phyloP scores from a whole-genome alignment of 2,113 vertebrate species.

The Pteropus alecto region DNA sequence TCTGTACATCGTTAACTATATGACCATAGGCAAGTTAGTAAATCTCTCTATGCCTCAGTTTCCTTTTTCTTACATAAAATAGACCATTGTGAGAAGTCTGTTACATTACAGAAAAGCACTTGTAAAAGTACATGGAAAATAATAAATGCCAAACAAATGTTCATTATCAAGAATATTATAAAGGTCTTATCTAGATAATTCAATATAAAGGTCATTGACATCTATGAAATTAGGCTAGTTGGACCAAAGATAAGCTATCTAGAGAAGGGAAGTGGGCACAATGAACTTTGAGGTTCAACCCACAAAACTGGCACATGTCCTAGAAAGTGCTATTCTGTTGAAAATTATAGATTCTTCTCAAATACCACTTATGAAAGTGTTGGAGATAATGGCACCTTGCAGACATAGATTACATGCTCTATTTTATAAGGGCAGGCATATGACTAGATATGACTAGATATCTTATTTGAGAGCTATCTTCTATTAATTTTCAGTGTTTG shows the following conservation, averaged over 20 bases:
- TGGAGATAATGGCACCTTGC: not conserved
- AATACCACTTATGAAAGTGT: not conserved
- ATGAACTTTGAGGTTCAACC: not conserved
- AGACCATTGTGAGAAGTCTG: not conserved
- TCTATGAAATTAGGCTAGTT: not conserved
- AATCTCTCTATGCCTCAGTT: not conserved
- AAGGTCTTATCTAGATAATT: not conserved
- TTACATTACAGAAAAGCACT: not conserved
- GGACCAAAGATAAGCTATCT: not conserved
- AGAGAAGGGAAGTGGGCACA: not conserved
- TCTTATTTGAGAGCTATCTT: not conserved
- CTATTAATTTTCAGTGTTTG: not conserved
- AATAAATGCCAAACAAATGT: not conserved
- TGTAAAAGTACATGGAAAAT: not conserved
- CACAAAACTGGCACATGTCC: not conserved
- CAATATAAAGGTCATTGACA: not conserved
- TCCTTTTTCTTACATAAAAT: constrained; percentile 13
- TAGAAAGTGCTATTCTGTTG: not conserved
- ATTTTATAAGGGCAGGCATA: not conserved
- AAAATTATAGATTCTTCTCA: not conserved
- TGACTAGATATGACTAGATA: not conserved
- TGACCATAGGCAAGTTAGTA: not conserved
- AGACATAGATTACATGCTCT: not conserved
- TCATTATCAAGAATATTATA: not conserved
- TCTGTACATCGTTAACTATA: not conserved